Percentiles rank a stretch among this genome's conserved stretches.
phyloP scores from a whole-genome alignment of 2,113 vertebrate genomes.

The Catharus bicknelli region DNA sequence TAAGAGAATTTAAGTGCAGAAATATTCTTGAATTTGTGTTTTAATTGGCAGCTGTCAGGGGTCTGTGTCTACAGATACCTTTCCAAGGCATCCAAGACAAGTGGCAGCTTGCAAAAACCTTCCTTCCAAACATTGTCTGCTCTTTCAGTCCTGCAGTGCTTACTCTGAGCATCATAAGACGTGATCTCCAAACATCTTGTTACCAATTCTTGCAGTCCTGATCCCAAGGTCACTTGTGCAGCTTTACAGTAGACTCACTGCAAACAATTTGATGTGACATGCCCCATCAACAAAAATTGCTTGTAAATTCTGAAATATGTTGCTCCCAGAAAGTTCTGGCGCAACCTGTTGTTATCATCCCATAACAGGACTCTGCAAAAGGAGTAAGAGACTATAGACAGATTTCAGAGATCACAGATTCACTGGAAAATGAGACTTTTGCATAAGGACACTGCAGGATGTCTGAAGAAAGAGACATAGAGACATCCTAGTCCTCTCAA shows the following conservation, averaged over 20 bases:
- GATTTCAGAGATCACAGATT: background rate
- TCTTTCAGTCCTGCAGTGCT: background rate
- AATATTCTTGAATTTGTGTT: background rate
- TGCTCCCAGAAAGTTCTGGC: background rate
- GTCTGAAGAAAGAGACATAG: background rate
- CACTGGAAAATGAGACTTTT: background rate
- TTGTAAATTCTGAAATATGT: background rate
- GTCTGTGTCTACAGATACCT: rapidly evolving
- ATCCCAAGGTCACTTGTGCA: rapidly evolving
- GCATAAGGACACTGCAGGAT: background rate
- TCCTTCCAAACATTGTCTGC: rapidly evolving
- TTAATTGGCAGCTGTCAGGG: background rate
- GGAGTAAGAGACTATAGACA: background rate
- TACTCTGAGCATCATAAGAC: background rate
- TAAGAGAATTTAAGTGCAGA: background rate
- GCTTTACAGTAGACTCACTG: background rate
- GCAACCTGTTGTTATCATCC: background rate
- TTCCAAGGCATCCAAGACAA: background rate
- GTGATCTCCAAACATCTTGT: background rate
- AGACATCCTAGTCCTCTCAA: background rate
- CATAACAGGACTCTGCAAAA: background rate
- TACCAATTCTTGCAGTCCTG: background rate
- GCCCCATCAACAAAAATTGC: background rate
- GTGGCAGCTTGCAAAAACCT: background rate
- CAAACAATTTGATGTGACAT: background rate